phyloP scores from a whole-genome alignment of 2,797 vertebrate species.

The Halcyon chelicuti region DNA sequence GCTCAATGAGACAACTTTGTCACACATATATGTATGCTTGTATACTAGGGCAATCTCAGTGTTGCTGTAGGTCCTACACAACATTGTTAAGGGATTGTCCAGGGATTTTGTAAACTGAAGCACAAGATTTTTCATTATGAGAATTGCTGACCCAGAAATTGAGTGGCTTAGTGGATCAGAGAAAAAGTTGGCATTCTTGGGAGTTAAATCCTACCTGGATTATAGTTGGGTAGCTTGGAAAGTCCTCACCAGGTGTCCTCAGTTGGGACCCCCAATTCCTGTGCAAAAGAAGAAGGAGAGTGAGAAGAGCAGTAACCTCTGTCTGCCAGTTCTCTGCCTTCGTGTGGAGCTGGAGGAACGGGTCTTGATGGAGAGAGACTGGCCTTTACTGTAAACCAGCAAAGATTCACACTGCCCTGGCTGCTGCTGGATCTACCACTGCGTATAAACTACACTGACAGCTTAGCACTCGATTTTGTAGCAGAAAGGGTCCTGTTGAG shows the following conservation, averaged over 20 bases:
- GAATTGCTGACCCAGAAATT: background rate
- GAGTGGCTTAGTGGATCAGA: background rate
- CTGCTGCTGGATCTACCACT: background rate
- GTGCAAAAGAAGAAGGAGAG: slow-evolving; percentile 32
- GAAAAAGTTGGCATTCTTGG: background rate
- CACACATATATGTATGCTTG: background rate
- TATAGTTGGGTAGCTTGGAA: slow-evolving; percentile 85
- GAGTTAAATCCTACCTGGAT: slow-evolving; percentile 79
- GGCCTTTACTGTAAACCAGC: background rate
- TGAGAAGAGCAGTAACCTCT: background rate
- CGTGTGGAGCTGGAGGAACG: background rate
- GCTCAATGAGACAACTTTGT: background rate
- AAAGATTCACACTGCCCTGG: background rate
- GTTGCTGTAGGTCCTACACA: background rate
- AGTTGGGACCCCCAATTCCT: slow-evolving; percentile 87
- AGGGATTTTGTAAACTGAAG: background rate
- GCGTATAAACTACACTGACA: background rate
- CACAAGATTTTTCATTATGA: background rate
- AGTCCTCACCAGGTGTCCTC: slow-evolving; percentile 91
- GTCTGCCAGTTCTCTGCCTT: background rate
- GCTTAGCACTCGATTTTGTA: background rate
- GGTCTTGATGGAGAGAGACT: background rate
- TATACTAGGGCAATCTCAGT: background rate
- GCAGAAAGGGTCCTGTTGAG: background rate
- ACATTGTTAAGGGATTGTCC: background rate